Conservation (phyloP, 2,113 vertebrate genomes). For the Galemys pyrenaicus region DNA sequence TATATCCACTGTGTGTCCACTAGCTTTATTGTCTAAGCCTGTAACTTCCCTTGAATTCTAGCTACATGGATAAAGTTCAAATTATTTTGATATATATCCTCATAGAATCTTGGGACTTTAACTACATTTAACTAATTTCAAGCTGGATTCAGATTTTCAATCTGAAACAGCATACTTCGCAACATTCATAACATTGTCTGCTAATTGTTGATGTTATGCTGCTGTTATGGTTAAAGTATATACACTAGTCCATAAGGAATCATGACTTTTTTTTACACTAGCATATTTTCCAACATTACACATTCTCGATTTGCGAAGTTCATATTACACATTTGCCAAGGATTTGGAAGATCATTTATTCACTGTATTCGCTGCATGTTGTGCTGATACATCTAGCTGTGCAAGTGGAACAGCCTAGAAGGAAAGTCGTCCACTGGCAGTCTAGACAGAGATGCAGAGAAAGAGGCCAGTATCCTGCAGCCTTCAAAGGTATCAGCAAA, state of each 20-base stretch:
- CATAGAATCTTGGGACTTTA: neutral
- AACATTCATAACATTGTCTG: neutral
- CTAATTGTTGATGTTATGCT: neutral
- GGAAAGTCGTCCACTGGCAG: neutral
- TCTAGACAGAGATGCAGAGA: neutral
- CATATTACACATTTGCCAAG: neutral
- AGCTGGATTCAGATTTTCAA: neutral
- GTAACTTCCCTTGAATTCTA: neutral
- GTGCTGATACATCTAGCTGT: neutral
- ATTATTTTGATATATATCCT: neutral
- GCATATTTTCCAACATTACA: neutral
- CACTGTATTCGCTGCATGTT: neutral
- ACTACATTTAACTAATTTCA: neutral
- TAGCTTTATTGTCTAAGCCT: neutral
- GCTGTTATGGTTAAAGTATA: neutral
- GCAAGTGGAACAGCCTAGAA: neutral
- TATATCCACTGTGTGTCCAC: fast-evolving
- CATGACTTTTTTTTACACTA: neutral
- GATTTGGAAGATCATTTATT: neutral
- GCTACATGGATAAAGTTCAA: neutral
- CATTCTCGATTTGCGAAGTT: neutral
- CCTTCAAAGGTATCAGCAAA: neutral
- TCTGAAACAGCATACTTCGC: neutral
- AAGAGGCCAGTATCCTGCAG: neutral
- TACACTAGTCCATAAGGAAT: no score